A percentile compares a stretch with the other conserved stretches of the same genome.
phyloP scores from a whole-genome alignment of 1,140 invertebrate genomes.

The Drosophila nannoptera region DNA sequence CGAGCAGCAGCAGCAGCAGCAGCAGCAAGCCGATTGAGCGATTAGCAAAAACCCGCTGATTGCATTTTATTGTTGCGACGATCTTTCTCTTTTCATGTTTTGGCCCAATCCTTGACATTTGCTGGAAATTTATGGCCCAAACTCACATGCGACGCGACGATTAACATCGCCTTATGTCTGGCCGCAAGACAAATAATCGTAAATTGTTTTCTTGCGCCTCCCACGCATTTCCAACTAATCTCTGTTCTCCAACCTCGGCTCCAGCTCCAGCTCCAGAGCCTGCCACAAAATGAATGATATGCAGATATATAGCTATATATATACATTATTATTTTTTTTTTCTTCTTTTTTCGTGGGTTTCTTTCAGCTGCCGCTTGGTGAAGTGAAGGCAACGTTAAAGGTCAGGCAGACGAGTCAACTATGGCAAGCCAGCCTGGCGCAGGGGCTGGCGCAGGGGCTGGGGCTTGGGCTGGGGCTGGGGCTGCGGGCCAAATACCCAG shows the following conservation, averaged over 20 bases:
- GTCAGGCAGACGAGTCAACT: slow-evolving; percentile 51
- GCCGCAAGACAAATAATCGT: slow-evolving; percentile 63
- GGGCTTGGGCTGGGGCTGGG: too few species aligned
- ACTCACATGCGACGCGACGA: slow-evolving; percentile 26
- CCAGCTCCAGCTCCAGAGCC: slow-evolving; percentile 6
- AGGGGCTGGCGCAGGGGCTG: too few species aligned
- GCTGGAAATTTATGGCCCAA: slow-evolving; percentile 56
- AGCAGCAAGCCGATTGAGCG: slow-evolving; percentile 31
- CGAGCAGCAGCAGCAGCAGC: not conserved
- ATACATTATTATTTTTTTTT: too few species aligned
- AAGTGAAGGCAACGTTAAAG: slow-evolving; percentile 72
- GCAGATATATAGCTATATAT: too few species aligned
- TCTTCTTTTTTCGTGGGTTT: slow-evolving; percentile 3
- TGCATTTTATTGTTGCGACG: slow-evolving; percentile 42
- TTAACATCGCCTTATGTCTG: slow-evolving; percentile 32
- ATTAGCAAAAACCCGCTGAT: slow-evolving; percentile 50
- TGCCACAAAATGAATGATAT: slow-evolving; percentile 62
- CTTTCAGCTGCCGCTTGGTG: slow-evolving; percentile 33
- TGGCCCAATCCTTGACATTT: slow-evolving; percentile 65
- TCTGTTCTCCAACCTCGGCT: not conserved
- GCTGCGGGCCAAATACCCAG: not conserved
- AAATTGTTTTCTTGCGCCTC: slow-evolving; percentile 55
- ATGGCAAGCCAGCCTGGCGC: slow-evolving; percentile 3
- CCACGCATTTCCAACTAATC: slow-evolving; percentile 52
- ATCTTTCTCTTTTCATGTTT: slow-evolving; percentile 41